A percentile compares a stretch with the other conserved stretches of the same genome.
phyloP scores from a whole-genome alignment of 2,113 vertebrate species.

The Mustela nigripes region DNA sequence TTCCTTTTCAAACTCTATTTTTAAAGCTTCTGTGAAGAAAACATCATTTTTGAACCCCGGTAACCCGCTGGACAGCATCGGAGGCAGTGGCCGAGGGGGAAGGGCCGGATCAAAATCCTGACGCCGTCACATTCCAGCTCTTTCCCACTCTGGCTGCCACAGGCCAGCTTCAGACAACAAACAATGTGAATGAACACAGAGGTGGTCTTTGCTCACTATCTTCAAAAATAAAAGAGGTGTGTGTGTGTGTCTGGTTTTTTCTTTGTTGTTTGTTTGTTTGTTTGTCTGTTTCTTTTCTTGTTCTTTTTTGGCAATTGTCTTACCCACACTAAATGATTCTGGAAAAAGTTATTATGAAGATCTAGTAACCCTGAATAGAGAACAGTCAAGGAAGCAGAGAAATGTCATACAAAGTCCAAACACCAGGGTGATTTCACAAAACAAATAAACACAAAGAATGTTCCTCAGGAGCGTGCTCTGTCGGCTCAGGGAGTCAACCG shows the following conservation, averaged over 20 bases:
- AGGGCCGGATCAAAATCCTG: neutral
- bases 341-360: neutral
- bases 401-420: neutral
- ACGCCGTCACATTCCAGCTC: neutral
- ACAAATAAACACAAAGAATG: neutral
- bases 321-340: neutral
- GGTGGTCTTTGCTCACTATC: neutral
- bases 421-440: neutral
- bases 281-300: neutral
- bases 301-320: neutral
- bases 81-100: neutral
- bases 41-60: neutral
- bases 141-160: neutral
- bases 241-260: neutral
- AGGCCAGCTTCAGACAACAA: neutral
- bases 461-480: neutral
- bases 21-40: constrained; percentile 42
- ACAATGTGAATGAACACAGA: neutral
- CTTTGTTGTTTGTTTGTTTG: too few relatives aligned
- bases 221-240: neutral
- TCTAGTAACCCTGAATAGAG: neutral
- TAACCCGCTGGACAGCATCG: neutral
- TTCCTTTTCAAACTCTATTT: constrained; percentile 44
- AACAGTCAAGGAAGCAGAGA: neutral
- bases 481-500: neutral